phyloP scores from a whole-genome alignment of 2,797 vertebrate genomes.

The Sciurus carolinensis region DNA sequence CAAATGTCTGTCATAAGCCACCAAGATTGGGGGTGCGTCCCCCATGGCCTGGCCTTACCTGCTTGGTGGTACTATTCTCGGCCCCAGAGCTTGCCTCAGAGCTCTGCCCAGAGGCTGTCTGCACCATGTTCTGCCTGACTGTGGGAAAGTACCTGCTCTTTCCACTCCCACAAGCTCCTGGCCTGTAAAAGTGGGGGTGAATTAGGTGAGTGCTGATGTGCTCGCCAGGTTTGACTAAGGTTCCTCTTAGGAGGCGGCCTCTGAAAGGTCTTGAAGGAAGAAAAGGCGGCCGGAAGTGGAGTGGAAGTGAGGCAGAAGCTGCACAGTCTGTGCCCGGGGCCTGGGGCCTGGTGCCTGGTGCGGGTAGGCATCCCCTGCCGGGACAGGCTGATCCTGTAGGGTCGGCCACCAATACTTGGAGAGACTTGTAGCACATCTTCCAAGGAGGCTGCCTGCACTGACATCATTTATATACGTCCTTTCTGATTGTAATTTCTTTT shows the following conservation, averaged over 20 bases:
- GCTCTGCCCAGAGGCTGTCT: background rate
- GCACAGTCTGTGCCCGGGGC: background rate
- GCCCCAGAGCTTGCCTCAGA: background rate
- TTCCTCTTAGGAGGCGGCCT: background rate
- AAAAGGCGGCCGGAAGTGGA: accelerated
- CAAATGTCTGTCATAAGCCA: background rate
- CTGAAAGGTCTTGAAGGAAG: background rate
- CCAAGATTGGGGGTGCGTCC: background rate
- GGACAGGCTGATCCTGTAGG: background rate
- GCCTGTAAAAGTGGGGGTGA: background rate
- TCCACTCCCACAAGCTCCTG: background rate
- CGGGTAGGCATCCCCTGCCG: background rate
- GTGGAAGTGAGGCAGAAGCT: background rate
- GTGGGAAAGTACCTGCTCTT: background rate
- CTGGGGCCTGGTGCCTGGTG: background rate
- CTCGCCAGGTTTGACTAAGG: background rate
- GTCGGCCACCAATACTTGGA: background rate
- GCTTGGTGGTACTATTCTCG: accelerated
- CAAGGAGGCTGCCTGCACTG: background rate
- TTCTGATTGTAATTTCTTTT: background rate
- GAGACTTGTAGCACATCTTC: no score
- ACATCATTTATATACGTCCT: accelerated
- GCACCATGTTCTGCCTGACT: background rate
- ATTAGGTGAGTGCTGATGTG: background rate
- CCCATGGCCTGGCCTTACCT: background rate